Evolutionary conservation across 2,888 invertebrate genomes (phyloP), one percentile per base, ranked within the genome.

Genomic region (Oeneis ivallda): DNA sequence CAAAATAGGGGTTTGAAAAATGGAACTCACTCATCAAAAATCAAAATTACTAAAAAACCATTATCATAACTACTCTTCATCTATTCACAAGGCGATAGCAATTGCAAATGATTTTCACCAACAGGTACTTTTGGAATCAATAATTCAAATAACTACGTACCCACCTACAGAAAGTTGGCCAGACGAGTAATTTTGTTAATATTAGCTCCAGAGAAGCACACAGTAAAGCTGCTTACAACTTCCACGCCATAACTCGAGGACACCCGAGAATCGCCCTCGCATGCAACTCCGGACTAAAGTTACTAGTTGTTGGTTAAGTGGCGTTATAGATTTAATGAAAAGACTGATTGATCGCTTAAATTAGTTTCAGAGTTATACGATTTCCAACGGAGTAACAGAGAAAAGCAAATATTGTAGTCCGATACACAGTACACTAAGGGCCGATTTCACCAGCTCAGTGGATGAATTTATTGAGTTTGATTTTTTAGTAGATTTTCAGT

Each of bases 171-270:
- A 80, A 79, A 75, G 75, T 80, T 81, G 83, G 79, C 79, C 80
- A 80, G 80, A 80, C 78, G 79, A 82, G 86, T 85, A 87, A 89
- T 87, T 87, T 86, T 79, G 80, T 75, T 85, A 85, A 86, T 85
- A 89, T 86, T 85, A 74, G 47, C 19, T 67, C 71, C 66, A 71
- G 80, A 74, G 78, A 78, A 77, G 79, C 77, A 77, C 77, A 77
- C 76, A 81, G 78, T 89, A 89, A 52, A 90, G 91, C 88, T 76
- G 83, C 89, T 90, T 90, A 89, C 79, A 86, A 87, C 83, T 87
- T 87, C 80, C 75, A 73, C 76, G 75, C 75, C 80, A 80, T 84
- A 85, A 87, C 83, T 85, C 79, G 77, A 78, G 78, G 81, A 83
- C 81, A 79, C 77, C 75, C 73, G 73, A 76, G 77, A 80, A 76